Evolutionary conservation across 1,140 invertebrate genomes (phyloP).

Genomic region (Agraylea sexmaculata): DNA sequence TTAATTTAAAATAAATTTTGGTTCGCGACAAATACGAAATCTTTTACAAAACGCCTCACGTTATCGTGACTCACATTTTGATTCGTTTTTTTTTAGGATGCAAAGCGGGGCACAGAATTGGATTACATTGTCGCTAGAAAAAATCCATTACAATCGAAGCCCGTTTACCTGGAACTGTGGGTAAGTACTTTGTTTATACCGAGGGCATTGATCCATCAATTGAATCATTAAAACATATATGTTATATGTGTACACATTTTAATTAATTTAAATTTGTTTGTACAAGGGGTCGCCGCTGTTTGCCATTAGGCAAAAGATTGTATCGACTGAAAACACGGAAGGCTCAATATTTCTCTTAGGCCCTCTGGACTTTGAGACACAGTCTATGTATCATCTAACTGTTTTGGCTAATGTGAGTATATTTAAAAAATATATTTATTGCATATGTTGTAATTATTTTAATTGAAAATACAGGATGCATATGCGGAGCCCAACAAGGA

Average conservation of each 20-base stretch:
- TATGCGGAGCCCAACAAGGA: slow-evolving; percentile 69
- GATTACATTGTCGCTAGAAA: slow-evolving; percentile 69
- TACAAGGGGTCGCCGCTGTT: slow-evolving; percentile 55
- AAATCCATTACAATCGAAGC: slow-evolving; percentile 61
- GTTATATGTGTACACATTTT: not conserved
- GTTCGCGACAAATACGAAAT: too few relatives aligned
- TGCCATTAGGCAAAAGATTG: slow-evolving; percentile 62
- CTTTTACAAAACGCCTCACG: too few relatives aligned
- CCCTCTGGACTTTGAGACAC: slow-evolving; percentile 71
- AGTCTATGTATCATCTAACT: slow-evolving; percentile 70
- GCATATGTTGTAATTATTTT: too few relatives aligned
- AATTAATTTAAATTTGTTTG: slow-evolving; percentile 17
- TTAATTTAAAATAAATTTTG: too few relatives aligned
- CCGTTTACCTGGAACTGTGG: slow-evolving; percentile 68
- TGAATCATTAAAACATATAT: not conserved
- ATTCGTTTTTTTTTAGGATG: slow-evolving; percentile 46
- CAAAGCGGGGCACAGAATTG: slow-evolving; percentile 65
- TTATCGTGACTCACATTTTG: too few relatives aligned
- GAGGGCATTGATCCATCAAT: not conserved
- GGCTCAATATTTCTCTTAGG: slow-evolving; percentile 62
- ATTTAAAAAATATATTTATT: too few relatives aligned
- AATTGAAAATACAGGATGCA: slow-evolving; percentile 64
- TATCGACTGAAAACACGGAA: slow-evolving; percentile 58
- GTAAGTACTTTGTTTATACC: slow-evolving; percentile 32
- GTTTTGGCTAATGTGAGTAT: slow-evolving; percentile 67